Evolutionary conservation across 1,140 invertebrate species (phyloP).

Genomic region (Drosophila equinoxialis): DNA sequence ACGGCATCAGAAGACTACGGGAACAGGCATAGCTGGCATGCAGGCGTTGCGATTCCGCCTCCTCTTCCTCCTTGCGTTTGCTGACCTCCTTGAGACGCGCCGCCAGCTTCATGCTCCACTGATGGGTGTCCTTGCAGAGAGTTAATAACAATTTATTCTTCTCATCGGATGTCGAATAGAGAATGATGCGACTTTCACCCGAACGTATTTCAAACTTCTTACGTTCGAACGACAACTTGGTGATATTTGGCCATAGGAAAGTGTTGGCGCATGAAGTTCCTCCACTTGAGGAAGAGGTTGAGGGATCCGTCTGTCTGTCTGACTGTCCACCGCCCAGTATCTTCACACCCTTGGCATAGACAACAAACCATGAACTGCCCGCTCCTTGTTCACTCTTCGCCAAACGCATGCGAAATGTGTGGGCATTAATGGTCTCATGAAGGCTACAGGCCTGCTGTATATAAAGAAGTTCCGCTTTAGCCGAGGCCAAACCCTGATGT

Average conservation of each 20-base stretch:
- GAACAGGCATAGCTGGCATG: conserved; percentile 87
- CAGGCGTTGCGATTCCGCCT: conserved; percentile 83
- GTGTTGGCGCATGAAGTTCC: conserved; percentile 84
- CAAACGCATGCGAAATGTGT: conserved; percentile 93
- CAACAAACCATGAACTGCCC: conserved; percentile 90
- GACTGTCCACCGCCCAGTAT: conserved; percentile 86
- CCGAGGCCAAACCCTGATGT: conserved; percentile 88
- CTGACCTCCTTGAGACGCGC: conserved; percentile 90
- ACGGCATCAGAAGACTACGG: conserved; percentile 86
- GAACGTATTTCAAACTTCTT: conserved; percentile 98
- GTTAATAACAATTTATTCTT: conserved; percentile 95
- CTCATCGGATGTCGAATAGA: conserved; percentile 95
- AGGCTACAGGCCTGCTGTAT: conserved; percentile 93
- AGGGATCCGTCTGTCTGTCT: conserved; percentile 10
- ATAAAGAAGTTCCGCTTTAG: conserved; percentile 92
- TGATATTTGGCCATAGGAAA: conserved; percentile 96
- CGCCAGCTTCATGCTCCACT: conserved; percentile 96
- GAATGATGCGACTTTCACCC: conserved; percentile 92
- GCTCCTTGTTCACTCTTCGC: conserved; percentile 91
- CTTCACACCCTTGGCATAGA: conserved; percentile 93
- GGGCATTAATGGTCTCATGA: conserved; percentile 95
- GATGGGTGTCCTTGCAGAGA: conserved; percentile 95
- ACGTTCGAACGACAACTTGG: conserved; percentile 96
- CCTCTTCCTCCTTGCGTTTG: conserved; percentile 89
- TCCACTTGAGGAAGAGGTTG: conserved; percentile 38